These are phyloP conservation scores for Acromyrmex heyeri DNA, from an alignment of 1,140 invertebrate genomes.

Conservation along the genomic window DNA sequence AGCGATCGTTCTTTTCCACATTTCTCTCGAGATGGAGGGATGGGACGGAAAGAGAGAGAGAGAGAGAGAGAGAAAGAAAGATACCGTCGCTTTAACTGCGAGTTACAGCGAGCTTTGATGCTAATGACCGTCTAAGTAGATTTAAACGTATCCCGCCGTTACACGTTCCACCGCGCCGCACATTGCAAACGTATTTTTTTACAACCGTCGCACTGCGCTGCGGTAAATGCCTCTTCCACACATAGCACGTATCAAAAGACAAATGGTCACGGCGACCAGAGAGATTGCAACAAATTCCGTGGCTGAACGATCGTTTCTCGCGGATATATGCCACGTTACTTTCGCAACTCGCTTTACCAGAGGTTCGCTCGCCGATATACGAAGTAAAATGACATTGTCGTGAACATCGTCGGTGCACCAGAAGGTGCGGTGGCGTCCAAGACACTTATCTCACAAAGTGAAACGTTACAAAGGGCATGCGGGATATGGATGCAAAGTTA, in stretches of 20 bases:
- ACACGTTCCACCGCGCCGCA: slow-evolving; percentile 19
- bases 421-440: background rate
- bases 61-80: too few species aligned
- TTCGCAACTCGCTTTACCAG: background rate
- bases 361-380: background rate
- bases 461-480: background rate
- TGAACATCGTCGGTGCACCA: background rate
- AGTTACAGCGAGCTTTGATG: slow-evolving; percentile 54
- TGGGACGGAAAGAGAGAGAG: too few species aligned
- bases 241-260: slow-evolving; percentile 38
- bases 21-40: slow-evolving; percentile 12
- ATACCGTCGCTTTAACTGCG: slow-evolving; percentile 34
- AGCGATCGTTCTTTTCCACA: slow-evolving; percentile 39
- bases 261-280: slow-evolving; percentile 9
- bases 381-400: background rate
- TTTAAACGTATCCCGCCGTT: slow-evolving; percentile 53
- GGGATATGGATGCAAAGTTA: background rate
- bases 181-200: slow-evolving; percentile 48
- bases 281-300: slow-evolving; percentile 46
- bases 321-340: slow-evolving; percentile 18
- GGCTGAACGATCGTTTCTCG: slow-evolving; percentile 41
- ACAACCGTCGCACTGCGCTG: background rate
- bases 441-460: background rate
- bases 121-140: slow-evolving; percentile 61
- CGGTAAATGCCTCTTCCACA: slow-evolving; percentile 33